Percentiles rank a stretch among this genome's conserved stretches.
phyloP scores from a whole-genome alignment of 2,797 vertebrate species.

The Iguana delicatissima region DNA sequence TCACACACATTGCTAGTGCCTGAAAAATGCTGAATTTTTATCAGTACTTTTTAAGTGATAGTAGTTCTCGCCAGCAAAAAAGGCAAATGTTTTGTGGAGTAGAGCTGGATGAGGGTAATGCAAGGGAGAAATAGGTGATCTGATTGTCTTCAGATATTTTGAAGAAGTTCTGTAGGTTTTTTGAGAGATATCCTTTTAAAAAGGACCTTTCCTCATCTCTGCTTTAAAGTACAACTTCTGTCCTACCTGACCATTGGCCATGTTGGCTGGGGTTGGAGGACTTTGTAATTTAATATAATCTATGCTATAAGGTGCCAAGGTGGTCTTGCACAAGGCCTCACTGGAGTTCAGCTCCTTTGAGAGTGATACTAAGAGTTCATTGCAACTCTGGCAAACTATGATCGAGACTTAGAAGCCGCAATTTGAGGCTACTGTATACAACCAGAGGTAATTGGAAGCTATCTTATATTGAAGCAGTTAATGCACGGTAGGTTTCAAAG shows the following conservation, averaged over 20 bases:
- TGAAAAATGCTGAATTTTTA: neutral
- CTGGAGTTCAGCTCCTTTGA: neutral
- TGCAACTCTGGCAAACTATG: neutral
- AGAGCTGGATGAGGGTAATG: neutral
- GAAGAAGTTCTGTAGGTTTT: too few relatives aligned
- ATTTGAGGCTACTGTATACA: too few relatives aligned
- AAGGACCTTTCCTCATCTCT: too few relatives aligned
- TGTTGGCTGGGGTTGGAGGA: neutral
- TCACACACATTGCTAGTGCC: neutral
- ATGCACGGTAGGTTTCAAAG: too few relatives aligned
- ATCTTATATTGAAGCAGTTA: too few relatives aligned
- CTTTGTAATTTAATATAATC: neutral
- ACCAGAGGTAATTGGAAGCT: too few relatives aligned
- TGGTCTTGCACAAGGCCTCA: neutral
- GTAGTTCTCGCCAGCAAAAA: neutral
- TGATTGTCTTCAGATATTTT: neutral
- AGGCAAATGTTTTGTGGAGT: neutral
- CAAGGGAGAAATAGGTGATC: neutral
- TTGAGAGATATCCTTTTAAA: too few relatives aligned
- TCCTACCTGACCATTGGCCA: neutral
- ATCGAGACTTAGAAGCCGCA: too few relatives aligned
- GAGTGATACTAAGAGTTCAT: too few relatives aligned
- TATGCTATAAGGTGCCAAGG: neutral
- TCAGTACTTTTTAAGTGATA: neutral
- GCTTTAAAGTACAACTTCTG: too few relatives aligned